Base-by-base conservation (phyloP, 2,797 vertebrate genomes). In the Eulemur coronatus region DNA sequence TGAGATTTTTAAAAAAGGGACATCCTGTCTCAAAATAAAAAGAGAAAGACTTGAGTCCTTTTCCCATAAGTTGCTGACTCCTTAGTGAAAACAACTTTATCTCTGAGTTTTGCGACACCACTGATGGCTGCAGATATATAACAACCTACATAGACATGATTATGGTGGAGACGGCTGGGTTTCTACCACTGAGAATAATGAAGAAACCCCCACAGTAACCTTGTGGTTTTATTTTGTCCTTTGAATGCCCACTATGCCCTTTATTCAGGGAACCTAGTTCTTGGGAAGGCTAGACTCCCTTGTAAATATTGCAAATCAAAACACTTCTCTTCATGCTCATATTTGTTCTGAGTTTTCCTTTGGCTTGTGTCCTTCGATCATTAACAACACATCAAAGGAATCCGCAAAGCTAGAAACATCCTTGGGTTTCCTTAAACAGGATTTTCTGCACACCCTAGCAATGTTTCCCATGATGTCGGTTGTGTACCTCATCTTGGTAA, bases 301-400 rank as follows among this genome's bases (percentile, higher is more conserved):
- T 30, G 46, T 84, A 73, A 92, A n/a, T 84, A 84, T 3, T 73
- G 24, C 28, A 52, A 55, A 14, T 67, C 13, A 3, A 80, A 93
- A 72, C 50, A 30, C 12, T 72, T 30, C 55, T 59, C 84, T 33
- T 70, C 72, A 70, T 11, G 48, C n/a, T 89, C 57, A 7, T 4
- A n/a, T 84, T 91, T 86, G 81, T 43, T 65, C 22, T 28, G 61
- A 67, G 67, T 79, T 65, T 96, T 75, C 67, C 75, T 50, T 38
- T 5, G 30, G 72, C 35, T 92, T 69, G 38, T 89, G 35, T 72
- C 38, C 75, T 24, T 13, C 76, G 14, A 76, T 94, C 79, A 89
- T 70, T 70, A 87, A 79, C 72, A 87, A 76, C 72, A 84, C 57
- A 80, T 86, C 87, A 89, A 79, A 89, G 78, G 61, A 78, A 78